Percentiles rank a stretch among this genome's conserved stretches.
Conservation (phyloP, 2,797 vertebrate species). For the Harpagifer antarcticus region DNA sequence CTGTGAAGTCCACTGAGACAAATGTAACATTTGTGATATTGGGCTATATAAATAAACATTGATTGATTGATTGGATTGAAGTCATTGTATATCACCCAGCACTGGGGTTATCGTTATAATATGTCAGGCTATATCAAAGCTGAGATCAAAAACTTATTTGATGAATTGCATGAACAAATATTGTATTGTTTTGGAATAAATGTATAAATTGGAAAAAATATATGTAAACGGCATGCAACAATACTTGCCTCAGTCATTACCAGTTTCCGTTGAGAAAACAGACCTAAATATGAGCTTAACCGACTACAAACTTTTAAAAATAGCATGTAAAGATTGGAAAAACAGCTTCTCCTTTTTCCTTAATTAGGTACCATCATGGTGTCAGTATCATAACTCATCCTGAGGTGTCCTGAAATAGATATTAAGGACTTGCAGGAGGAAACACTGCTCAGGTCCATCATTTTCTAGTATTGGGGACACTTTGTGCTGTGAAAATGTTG, state of each 20-base stretch:
- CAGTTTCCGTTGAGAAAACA: not conserved
- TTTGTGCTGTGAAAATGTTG: not conserved
- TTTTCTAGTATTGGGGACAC: not conserved
- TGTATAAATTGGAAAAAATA: not conserved
- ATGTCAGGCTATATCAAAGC: not conserved
- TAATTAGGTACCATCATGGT: not conserved
- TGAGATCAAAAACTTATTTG: not conserved
- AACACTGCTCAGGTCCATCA: conserved; percentile 8
- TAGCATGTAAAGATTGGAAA: not conserved
- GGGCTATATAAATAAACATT: too few relatives aligned
- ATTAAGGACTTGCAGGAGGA: not conserved
- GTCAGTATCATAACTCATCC: conserved; percentile 1
- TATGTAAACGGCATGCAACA: not conserved
- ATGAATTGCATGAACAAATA: not conserved
- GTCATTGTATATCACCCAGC: too few relatives aligned
- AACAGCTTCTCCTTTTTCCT: not conserved
- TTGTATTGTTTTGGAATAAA: not conserved
- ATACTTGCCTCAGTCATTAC: not conserved
- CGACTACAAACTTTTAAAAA: conserved; percentile 1
- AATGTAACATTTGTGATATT: too few relatives aligned
- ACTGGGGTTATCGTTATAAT: too few relatives aligned
- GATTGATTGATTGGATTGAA: too few relatives aligned
- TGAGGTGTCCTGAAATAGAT: conserved; percentile 15
- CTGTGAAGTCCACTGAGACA: too few relatives aligned
- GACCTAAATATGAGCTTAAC: conserved; percentile 5